Conservation (phyloP, 30 jellyfish, hydroid and myxozoan species). For the Aurelia aurita complex sp. Pacific region DNA sequence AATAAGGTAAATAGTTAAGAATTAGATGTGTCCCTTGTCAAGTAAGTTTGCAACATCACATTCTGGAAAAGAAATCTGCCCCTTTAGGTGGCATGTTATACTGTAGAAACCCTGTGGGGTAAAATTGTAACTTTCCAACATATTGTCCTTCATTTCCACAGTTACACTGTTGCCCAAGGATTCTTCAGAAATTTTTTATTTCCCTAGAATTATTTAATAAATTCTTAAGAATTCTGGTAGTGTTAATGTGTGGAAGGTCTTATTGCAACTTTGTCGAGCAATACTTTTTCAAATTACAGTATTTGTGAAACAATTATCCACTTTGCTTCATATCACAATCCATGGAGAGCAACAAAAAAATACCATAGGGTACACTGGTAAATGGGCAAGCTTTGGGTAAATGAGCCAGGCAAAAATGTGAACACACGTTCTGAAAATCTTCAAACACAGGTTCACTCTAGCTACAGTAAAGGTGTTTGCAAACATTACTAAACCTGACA, state of each 20-base stretch:
- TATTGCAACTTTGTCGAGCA: background rate
- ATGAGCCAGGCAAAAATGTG: background rate
- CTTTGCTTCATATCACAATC: background rate
- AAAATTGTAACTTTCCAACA: no score
- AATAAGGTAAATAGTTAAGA: constrained; percentile 1
- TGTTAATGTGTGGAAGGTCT: background rate
- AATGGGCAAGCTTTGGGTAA: background rate
- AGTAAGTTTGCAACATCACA: background rate
- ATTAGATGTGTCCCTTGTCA: constrained; percentile 17
- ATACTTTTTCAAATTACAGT: background rate
- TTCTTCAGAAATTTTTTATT: no score
- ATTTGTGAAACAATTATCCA: background rate
- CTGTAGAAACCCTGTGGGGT: no score
- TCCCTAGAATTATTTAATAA: background rate
- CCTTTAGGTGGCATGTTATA: no score
- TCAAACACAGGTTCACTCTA: no score
- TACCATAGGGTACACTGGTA: background rate
- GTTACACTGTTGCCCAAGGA: no score
- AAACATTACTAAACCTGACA: no score
- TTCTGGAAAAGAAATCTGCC: background rate
- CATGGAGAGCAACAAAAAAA: background rate
- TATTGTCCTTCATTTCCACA: no score
- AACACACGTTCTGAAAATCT: background rate
- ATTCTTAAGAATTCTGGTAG: background rate
- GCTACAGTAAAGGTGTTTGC: no score